Percentiles rank a stretch among this genome's conserved stretches.
Evolutionary conservation across 2,888 invertebrate species (phyloP).

Genomic region (Trissonchulus sp.): DNA sequence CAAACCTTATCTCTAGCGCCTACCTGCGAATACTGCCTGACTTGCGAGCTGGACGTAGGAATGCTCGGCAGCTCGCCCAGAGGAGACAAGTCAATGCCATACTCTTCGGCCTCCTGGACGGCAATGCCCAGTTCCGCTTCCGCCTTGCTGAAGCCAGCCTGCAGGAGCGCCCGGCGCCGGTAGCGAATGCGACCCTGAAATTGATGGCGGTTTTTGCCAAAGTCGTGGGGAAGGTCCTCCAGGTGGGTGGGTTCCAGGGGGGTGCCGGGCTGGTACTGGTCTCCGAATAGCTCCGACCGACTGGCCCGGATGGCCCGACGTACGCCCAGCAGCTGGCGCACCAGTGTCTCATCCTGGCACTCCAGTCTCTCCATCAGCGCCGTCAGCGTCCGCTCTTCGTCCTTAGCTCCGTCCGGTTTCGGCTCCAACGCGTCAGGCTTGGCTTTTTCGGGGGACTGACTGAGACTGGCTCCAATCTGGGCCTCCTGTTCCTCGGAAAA

Average conservation of each 20-base stretch:
- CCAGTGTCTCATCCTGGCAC: neutral
- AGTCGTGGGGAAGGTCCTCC: neutral
- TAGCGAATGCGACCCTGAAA: neutral
- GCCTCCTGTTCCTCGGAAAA: neutral
- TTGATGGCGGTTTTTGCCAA: neutral
- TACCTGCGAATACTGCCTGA: too few species aligned
- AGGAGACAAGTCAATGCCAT: neutral
- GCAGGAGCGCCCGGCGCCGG: neutral
- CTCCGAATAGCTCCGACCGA: neutral
- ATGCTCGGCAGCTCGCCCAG: too few species aligned
- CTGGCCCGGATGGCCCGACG: neutral
- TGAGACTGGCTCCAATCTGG: neutral
- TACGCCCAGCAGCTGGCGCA: neutral
- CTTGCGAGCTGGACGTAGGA: too few species aligned
- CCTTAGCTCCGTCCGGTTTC: neutral
- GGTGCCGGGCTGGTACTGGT: neutral
- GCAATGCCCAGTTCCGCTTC: neutral
- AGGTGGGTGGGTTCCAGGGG: neutral
- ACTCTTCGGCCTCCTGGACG: neutral
- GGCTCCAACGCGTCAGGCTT: too few species aligned
- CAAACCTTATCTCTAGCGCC: too few species aligned
- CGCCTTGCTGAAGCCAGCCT: neutral
- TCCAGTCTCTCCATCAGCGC: neutral
- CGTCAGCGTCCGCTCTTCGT: neutral
- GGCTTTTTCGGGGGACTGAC: too few species aligned